Conservation (phyloP, 2,113 vertebrate species). For the Heterotilapia buettikoferi region DNA sequence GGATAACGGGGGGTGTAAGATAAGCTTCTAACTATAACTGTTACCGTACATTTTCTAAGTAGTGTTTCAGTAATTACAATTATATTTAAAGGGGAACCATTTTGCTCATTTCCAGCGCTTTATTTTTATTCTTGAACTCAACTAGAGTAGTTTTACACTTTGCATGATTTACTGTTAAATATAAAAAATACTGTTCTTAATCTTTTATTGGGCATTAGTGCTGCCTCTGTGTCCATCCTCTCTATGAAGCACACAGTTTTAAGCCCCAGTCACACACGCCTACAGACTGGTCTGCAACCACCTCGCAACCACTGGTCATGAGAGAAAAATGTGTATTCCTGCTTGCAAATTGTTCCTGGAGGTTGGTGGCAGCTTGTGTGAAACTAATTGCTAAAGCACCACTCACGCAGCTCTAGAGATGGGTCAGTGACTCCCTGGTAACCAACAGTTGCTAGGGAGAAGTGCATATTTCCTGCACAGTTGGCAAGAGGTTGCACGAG, state of each 20-base stretch:
- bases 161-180: neutral
- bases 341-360: neutral
- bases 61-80: neutral
- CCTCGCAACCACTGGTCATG: neutral
- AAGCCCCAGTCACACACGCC: fast-evolving
- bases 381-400: neutral
- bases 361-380: neutral
- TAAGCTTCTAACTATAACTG: neutral
- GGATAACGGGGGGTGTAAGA: neutral
- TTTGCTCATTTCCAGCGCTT: neutral
- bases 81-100: neutral
- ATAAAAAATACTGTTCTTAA: neutral
- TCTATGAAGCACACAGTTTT: neutral
- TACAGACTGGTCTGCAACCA: neutral
- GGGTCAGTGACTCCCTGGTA: neutral
- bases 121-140: neutral
- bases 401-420: neutral
- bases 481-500: neutral
- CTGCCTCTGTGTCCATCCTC: neutral
- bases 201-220: neutral
- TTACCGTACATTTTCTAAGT: neutral
- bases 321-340: neutral
- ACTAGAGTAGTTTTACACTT: neutral
- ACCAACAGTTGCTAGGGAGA: neutral
- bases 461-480: neutral